Evolutionary conservation across 2,113 vertebrate species (phyloP), one percentile per base, ranked within the genome.

Genomic region (Ctenodactylus gundi): DNA sequence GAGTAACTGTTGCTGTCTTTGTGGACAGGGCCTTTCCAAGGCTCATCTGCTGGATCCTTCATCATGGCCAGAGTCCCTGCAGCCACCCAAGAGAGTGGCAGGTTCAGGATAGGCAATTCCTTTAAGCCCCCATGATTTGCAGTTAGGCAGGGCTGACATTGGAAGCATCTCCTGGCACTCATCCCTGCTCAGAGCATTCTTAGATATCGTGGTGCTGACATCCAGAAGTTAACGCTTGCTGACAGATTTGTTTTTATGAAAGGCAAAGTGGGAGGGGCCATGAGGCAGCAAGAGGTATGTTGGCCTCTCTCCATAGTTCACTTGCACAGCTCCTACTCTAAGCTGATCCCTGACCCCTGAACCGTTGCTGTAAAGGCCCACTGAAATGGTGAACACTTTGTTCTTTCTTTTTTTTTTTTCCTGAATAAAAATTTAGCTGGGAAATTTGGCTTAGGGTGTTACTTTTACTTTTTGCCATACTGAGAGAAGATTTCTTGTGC

Each of bases 1-100:
- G 82, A 92, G 95, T 84, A 95, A 91, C 78, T 0, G 1, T 67
- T 62, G 95, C 95, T 85, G 57, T 95, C 88, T 76, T 75, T 80
- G 77, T 31, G 31, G 51, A 58, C 0, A 21, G 60, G 29, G 44
- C 14, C 29, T 86, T 76, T 77, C 85, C 29, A 18, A 67, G n/a
- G 49, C n/a, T 70, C 39, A 6, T 85, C 36, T 57, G 70, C 65
- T 36, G 49, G 31, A 14, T 39, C 39, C 36, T 93, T 64, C 76
- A 82, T 18, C 53, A 67, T 92, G 77, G 64, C 39, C 4, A 39
- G 58, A 41, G 73, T 85, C 3, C 83, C 78, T 93, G 60, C 87
- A 53, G 87, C 51, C 75, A 46, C 27, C 6, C 1, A 36, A 58
- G 51, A 68, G 51, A 14, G 21, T 8, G 49, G 60, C 57, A 7